Evolutionary conservation across 2,888 invertebrate species (phyloP), one percentile per base, ranked within the genome.

Genomic region (Ecliptopera silaceata): DNA sequence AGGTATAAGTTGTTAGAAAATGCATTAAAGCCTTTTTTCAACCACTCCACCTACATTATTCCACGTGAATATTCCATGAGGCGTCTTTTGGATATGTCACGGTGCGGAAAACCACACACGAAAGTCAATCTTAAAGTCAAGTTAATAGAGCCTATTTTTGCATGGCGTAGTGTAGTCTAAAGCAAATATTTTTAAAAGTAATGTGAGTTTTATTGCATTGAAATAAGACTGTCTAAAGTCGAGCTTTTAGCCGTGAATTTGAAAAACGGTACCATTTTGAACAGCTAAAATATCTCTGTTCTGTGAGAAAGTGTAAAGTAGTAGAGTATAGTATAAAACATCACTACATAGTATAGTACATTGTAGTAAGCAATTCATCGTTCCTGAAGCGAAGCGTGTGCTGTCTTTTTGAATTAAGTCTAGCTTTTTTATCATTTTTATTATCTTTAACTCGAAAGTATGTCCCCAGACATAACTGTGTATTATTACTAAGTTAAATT

Each of bases 11-110:
- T 12, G 36, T 39, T 12, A 31, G 13, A 46, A 50, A 55, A 51
- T 55, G 45, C 34, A 31, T 29, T 39, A 48, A 41, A 46, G 20
- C 52, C 29, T 32, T 55, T 43, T 52, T 54, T 36, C 47, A 60
- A 54, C 55, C 59, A 46, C 52, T 59, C 46, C 54, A 56, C 39
- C 50, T 38, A 46, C 50, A 48, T 65, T 59, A 65, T 61, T 54
- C 57, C 43, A 41, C 32, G 53, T 65, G 65, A 65, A 65, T 65
- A 63, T 65, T 65, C 61, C 45, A 65, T 50, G 53, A 65, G 56
- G 13, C 20, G 26, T 48, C 56, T 57, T 52, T 17, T 15, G 29
- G 48, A 41, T 49, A 56, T 36, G 59, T 59, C 59, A 54, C 59
- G 46, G n/a, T 11, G 15, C 6, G 10, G 6, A 38, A 29, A 13